Conservation (phyloP, 2,797 vertebrate genomes). For the Etheostoma nigrum region DNA sequence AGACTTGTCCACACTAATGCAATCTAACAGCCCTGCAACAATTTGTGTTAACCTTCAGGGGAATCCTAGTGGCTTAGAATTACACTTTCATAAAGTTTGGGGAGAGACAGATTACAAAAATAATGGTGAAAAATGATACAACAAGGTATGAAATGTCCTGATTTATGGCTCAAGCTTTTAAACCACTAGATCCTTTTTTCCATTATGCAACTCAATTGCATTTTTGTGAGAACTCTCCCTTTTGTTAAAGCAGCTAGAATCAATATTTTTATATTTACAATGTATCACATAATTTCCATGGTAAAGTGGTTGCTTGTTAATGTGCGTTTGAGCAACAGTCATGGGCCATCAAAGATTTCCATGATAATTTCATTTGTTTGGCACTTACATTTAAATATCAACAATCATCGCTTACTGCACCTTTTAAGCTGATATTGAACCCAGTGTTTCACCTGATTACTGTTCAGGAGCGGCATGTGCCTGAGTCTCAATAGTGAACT, state of each 20-base stretch:
- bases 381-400: no score
- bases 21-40: constrained; percentile 14
- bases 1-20: constrained; percentile 38
- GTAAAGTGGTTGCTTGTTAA: background rate
- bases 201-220: background rate
- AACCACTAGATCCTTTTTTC: background rate
- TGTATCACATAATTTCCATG: background rate
- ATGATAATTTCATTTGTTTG: background rate
- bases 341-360: background rate
- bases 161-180: background rate
- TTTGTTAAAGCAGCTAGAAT: background rate
- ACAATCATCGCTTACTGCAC: no score
- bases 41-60: background rate
- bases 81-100: background rate
- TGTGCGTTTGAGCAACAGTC: background rate
- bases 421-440: background rate
- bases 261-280: background rate
- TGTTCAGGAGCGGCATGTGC: background rate
- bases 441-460: background rate
- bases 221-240: background rate
- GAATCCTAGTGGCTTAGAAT: background rate
- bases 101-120: background rate
- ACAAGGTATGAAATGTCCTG: background rate
- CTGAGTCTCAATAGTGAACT: background rate
- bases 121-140: background rate